Evolutionary conservation across 2,888 invertebrate genomes (phyloP), one percentile per base, ranked within the genome.

Genomic region (Eupithecia exiguata): DNA sequence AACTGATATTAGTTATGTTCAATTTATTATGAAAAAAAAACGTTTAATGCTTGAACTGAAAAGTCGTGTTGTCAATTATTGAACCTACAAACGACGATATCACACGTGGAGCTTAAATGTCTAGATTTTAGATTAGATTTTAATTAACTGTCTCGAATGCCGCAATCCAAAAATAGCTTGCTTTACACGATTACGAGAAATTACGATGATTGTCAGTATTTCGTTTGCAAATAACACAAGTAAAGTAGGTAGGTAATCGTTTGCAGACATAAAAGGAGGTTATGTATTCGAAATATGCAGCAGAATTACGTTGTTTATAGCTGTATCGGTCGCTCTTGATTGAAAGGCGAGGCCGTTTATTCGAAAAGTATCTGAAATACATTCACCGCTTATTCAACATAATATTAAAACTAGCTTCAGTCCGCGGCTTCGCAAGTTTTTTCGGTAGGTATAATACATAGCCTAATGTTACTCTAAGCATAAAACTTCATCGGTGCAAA

Each of bases 291-390:
- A 65, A 38, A 43, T 40, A 43, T 66, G 63, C 63, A 38, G 65
- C 49, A 30, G 14, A 66, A 40, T 43, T 74, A 62, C 40, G 40
- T 63, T 65, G 46, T 68, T 74, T 62, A 67, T 68, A 68, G 40
- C 53, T 14, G 38, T 21, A 66, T 66, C 21, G 66, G 66, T 40
- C 49, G 25, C 46, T 43, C 21, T 58, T 69, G 30, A 61, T 49
- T 46, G 30, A 38, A 67, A 68, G 70, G 53, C 70, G 38, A 70
- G 72, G 69, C 53, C 68, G 62, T 72, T 71, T 68, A 62, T 40
- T 35, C 71, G 40, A 36, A 63, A 71, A 49, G 53, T 61, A 63
- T n/a, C 49, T 21, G 49, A n/a, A 58, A 58, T 53, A 58, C 58
- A 58, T 58, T 58, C 58, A 58, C 58, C 14, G 58, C 53, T 12